A percentile compares a stretch with the other conserved stretches of the same genome.
These are phyloP conservation scores for Ips nitidus DNA, from an alignment of 1,140 invertebrate genomes.

Conservation along the genomic window DNA sequence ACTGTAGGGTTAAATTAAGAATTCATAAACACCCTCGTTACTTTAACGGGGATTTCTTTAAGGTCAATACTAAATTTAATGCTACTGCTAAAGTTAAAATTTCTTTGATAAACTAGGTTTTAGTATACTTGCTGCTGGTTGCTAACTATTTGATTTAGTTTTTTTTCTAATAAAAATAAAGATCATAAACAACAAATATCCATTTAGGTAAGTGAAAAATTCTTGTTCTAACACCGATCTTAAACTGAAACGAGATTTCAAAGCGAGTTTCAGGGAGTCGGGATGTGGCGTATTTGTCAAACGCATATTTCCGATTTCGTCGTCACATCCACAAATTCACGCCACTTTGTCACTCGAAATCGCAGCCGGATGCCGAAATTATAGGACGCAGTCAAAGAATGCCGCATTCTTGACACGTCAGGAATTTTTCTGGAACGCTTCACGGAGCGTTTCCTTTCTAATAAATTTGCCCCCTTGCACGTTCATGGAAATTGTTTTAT, in stretches of 20 bases:
- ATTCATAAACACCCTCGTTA: too few relatives aligned
- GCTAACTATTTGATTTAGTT: too few relatives aligned
- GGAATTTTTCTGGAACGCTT: constrained; percentile 26
- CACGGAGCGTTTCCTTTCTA: constrained; percentile 19
- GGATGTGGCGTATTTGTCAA: constrained; percentile 38
- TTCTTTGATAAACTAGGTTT: too few relatives aligned
- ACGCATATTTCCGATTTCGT: constrained; percentile 44
- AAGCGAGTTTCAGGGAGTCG: constrained; percentile 15
- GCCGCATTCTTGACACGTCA: constrained; percentile 32
- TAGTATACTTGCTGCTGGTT: too few relatives aligned
- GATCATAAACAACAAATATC: too few relatives aligned
- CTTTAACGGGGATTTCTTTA: too few relatives aligned
- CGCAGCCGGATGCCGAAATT: constrained; percentile 31
- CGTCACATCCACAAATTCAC: constrained; percentile 38
- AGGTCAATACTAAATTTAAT: too few relatives aligned
- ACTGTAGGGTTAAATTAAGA: too few relatives aligned
- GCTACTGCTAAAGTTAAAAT: too few relatives aligned
- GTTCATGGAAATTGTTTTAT: constrained; percentile 11
- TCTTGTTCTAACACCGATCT: too few relatives aligned
- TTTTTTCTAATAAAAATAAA: too few relatives aligned
- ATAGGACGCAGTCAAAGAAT: constrained; percentile 26
- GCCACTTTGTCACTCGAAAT: constrained; percentile 39
- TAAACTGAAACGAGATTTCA: constrained; percentile 8
- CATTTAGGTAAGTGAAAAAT: too few relatives aligned
- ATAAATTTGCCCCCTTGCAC: constrained; percentile 17